phyloP scores from a whole-genome alignment of 2,113 vertebrate genomes.

The Ranitomeya imitator region DNA sequence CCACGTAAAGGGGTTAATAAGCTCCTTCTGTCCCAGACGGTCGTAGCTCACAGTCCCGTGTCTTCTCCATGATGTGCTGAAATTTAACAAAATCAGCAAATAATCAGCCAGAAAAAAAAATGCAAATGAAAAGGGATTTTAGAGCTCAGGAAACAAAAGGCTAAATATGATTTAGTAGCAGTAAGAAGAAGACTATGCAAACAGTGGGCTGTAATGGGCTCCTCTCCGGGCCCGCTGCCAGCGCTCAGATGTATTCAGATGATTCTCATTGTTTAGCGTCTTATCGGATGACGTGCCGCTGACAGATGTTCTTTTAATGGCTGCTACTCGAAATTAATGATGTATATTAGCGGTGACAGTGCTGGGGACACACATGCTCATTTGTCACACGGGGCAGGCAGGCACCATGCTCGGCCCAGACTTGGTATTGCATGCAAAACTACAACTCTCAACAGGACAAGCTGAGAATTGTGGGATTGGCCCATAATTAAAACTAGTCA shows the following conservation, averaged over 20 bases:
- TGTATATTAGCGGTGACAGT: slow-evolving; percentile 4
- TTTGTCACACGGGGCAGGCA: not conserved
- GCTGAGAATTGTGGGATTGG: not conserved
- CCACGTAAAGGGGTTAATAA: no score
- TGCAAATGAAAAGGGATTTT: slow-evolving; percentile 36
- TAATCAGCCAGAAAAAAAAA: slow-evolving; percentile 21
- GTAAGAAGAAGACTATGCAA: slow-evolving; percentile 41
- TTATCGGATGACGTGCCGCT: not conserved
- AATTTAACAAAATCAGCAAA: slow-evolving; percentile 42
- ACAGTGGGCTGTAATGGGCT: slow-evolving; percentile 29
- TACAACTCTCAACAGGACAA: not conserved
- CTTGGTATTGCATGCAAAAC: not conserved
- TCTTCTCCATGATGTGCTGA: not conserved
- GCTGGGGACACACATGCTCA: not conserved
- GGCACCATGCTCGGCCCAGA: not conserved
- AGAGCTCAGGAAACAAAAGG: slow-evolving; percentile 37
- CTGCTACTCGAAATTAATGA: slow-evolving; percentile 16
- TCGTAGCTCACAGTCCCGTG: not conserved
- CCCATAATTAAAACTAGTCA: no score
- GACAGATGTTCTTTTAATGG: slow-evolving; percentile 44
- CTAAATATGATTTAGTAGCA: slow-evolving; percentile 51
- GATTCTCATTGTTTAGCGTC: slow-evolving; percentile 32
- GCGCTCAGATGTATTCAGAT: slow-evolving; percentile 34
- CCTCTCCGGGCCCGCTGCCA: slow-evolving; percentile 46
- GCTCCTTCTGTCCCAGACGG: not conserved